phyloP scores from a whole-genome alignment of 2,888 invertebrate genomes.

The Mythimna lalbum region DNA sequence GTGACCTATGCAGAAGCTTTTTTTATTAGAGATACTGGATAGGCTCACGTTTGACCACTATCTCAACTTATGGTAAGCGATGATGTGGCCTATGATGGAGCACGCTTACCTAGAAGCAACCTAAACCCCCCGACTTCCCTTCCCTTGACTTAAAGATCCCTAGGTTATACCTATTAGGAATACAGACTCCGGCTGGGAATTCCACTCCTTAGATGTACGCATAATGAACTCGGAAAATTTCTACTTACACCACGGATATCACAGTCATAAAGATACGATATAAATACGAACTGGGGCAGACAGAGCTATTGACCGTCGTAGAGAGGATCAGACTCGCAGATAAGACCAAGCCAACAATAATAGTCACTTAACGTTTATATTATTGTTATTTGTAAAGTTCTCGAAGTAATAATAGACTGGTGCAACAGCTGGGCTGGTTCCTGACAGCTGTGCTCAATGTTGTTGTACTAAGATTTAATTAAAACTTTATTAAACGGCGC shows the following conservation, averaged over 20 bases:
- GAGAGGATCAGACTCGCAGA: constrained; percentile 14
- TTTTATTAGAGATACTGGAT: no score
- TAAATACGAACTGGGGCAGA: constrained; percentile 34
- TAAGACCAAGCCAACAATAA: constrained; percentile 38
- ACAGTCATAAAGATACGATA: constrained; percentile 18
- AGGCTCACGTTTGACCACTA: no score
- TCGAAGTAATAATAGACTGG: constrained; percentile 26
- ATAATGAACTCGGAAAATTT: neutral
- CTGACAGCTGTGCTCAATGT: constrained; percentile 21
- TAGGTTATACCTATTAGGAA: no score
- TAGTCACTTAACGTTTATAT: constrained; percentile 26
- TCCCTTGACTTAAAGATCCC: no score
- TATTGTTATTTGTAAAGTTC: constrained; percentile 38
- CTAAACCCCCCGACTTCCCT: no score
- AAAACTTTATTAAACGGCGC: neutral
- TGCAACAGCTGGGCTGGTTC: constrained; percentile 29
- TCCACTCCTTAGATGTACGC: no score
- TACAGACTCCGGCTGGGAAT: no score
- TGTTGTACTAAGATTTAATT: constrained; percentile 3
- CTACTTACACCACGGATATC: neutral
- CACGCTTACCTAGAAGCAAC: no score
- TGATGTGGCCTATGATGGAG: no score
- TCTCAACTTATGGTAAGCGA: no score
- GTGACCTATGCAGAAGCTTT: no score
- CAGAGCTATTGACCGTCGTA: constrained; percentile 46